Conservation (phyloP, 2,113 vertebrate genomes). For the Spilogale gracilis region DNA sequence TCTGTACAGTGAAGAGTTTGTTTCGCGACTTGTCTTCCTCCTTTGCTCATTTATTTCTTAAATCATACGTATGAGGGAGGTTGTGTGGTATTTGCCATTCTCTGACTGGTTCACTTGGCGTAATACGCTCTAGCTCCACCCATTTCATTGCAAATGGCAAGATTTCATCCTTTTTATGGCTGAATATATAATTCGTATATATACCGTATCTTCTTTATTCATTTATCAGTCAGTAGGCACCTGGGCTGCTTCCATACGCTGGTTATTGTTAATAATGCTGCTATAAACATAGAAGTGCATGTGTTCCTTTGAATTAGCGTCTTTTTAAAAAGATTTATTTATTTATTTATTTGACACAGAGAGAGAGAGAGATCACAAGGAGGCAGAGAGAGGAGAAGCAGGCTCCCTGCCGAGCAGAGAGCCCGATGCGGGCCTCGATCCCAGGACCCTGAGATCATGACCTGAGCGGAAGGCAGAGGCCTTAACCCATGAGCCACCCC, state of each 20-base stretch:
- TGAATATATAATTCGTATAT: neutral
- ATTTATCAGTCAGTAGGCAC: neutral
- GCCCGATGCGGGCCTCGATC: no score
- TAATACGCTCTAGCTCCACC: neutral
- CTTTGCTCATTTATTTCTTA: neutral
- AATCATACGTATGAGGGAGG: neutral
- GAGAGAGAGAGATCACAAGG: no score
- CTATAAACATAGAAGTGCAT: neutral
- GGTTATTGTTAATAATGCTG: neutral
- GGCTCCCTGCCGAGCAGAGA: no score
- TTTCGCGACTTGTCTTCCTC: neutral
- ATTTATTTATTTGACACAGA: no score
- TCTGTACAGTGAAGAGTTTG: neutral
- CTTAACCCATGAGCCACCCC: no score
- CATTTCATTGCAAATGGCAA: neutral
- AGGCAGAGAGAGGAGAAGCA: no score
- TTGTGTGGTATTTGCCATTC: neutral
- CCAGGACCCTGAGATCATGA: no score
- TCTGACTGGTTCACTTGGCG: neutral
- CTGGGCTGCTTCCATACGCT: neutral
- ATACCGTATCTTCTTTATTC: neutral
- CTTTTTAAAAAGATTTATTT: no score
- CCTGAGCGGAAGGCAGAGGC: no score
- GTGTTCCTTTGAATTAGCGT: neutral
- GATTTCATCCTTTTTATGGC: neutral